These are phyloP conservation scores for Datnioides undecimradiatus DNA, from an alignment of 2,113 vertebrate genomes.

Conservation along the genomic window DNA sequence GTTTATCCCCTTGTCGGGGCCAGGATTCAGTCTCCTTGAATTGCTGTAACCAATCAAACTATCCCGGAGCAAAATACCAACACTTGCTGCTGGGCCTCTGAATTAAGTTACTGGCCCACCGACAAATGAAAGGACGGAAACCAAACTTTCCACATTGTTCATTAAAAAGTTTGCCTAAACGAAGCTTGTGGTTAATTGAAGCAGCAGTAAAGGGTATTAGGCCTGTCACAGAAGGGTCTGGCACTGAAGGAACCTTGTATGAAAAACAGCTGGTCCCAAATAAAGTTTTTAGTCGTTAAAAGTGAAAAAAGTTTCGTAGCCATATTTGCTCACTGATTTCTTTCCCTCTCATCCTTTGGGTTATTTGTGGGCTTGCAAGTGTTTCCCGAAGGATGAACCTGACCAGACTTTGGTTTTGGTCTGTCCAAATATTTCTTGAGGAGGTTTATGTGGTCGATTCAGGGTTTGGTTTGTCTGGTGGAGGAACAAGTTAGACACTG, in stretches of 20 bases:
- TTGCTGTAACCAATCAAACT: neutral
- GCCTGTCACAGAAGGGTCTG: slow-evolving; percentile 4
- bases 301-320: slow-evolving; percentile 10
- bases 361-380: slow-evolving; percentile 25
- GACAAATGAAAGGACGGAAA: slow-evolving; percentile 9
- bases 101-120: neutral
- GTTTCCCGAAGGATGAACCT: slow-evolving; percentile 13
- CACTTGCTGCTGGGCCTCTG: neutral
- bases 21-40: neutral
- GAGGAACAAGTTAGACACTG: slow-evolving; percentile 5
- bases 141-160: slow-evolving; percentile 2
- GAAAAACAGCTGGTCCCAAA: slow-evolving; percentile 36
- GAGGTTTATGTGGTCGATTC: slow-evolving; percentile 24
- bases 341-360: neutral
- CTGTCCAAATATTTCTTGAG: slow-evolving; percentile 24
- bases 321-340: neutral
- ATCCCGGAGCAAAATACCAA: neutral
- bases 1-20: neutral
- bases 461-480: slow-evolving; percentile 12
- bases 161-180: slow-evolving; percentile 9
- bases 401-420: slow-evolving; percentile 49
- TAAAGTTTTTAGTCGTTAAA: slow-evolving; percentile 33
- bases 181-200: slow-evolving; percentile 7
- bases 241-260: neutral
- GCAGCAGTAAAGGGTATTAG: neutral